Percentiles rank a stretch among this genome's conserved stretches.
Conservation (phyloP, 2,797 vertebrate species). For the Crotalus adamanteus region DNA sequence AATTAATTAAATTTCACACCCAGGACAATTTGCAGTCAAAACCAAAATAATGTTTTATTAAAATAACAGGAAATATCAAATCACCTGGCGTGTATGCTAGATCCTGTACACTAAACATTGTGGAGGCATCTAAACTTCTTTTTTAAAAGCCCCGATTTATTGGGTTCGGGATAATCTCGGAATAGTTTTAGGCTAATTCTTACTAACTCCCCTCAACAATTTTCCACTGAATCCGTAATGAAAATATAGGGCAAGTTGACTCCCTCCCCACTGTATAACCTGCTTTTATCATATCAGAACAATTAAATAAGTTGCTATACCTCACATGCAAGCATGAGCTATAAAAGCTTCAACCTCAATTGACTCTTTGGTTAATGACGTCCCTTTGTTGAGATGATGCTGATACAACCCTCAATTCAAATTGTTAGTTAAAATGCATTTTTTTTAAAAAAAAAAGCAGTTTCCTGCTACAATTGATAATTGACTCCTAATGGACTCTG, state of each 20-base stretch:
- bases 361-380: constrained; percentile 72
- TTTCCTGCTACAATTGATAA: constrained; percentile 64
- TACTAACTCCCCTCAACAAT: constrained; percentile 26
- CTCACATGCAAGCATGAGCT: constrained; percentile 55
- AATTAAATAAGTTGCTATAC: constrained; percentile 64
- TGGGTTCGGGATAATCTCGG: background rate
- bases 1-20: background rate
- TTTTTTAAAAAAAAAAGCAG: constrained; percentile 39
- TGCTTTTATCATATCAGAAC: constrained; percentile 46
- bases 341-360: constrained; percentile 72
- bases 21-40: background rate
- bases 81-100: background rate
- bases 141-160: background rate
- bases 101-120: background rate
- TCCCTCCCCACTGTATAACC: background rate
- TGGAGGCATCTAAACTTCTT: background rate
- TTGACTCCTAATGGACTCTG: constrained; percentile 73
- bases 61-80: background rate
- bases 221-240: constrained; percentile 28
- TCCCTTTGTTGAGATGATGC: constrained; percentile 71
- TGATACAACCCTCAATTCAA: constrained; percentile 67
- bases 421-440: constrained; percentile 72
- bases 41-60: background rate
- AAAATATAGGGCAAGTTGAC: constrained; percentile 38
- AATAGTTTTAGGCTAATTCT: background rate